These are phyloP conservation scores for Verasper variegatus DNA, from an alignment of 2,113 vertebrate genomes.

Conservation along the genomic window DNA sequence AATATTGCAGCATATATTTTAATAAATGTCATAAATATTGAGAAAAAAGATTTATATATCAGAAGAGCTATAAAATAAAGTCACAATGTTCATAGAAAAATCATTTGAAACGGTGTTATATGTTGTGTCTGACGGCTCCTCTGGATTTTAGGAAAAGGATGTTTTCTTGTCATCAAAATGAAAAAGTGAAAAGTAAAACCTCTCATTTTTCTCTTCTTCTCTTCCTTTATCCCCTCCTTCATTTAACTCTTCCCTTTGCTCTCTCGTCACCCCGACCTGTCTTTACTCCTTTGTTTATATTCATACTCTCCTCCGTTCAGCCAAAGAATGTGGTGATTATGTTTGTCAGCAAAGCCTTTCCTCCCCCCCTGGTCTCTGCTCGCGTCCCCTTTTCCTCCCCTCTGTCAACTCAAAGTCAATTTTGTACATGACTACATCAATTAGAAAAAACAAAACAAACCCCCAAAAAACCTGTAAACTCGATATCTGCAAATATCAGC, in stretches of 20 bases:
- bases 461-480: slow-evolving; percentile 35
- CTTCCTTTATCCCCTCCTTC: not conserved
- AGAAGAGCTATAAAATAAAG: too few relatives aligned
- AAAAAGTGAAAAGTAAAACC: not conserved
- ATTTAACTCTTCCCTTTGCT: slow-evolving; percentile 8
- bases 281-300: slow-evolving; percentile 30
- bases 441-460: slow-evolving; percentile 43
- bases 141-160: not conserved
- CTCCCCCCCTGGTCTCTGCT: not conserved
- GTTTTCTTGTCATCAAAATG: not conserved
- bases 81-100: too few relatives aligned
- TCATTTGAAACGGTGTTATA: too few relatives aligned
- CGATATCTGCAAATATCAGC: slow-evolving; percentile 49
- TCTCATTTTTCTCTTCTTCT: not conserved
- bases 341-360: slow-evolving; percentile 36
- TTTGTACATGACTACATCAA: slow-evolving; percentile 57
- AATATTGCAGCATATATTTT: too few relatives aligned
- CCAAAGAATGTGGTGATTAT: slow-evolving; percentile 32
- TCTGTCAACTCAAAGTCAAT: slow-evolving; percentile 39
- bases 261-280: not conserved
- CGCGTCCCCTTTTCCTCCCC: slow-evolving; percentile 18
- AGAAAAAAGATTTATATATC: too few relatives aligned
- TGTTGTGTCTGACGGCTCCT: not conserved
- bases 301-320: slow-evolving; percentile 40
- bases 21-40: not conserved